These are phyloP conservation scores for Parambassis ranga DNA, from an alignment of 2,797 vertebrate genomes.

Conservation along the genomic window DNA sequence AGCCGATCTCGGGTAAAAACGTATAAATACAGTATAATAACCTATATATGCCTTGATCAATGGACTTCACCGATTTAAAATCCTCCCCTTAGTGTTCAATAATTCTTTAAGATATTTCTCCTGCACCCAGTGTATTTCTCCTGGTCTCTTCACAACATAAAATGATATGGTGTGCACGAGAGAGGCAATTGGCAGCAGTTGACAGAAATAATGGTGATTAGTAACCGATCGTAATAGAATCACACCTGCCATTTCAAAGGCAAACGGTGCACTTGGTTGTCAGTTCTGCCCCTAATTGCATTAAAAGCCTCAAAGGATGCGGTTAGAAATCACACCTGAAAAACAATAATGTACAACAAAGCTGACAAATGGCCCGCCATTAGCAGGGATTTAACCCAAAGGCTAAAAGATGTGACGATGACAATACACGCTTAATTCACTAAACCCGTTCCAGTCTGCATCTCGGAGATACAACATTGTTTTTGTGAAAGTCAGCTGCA, in stretches of 20 bases:
- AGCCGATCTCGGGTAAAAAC: no score
- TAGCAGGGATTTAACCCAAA: slow-evolving; percentile 2
- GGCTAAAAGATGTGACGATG: background rate
- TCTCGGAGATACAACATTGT: background rate
- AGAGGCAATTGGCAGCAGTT: slow-evolving; percentile 44
- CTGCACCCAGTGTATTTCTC: background rate
- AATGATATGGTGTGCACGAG: slow-evolving; percentile 13
- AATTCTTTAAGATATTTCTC: no score
- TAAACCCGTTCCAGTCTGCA: background rate
- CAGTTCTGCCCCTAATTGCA: slow-evolving; percentile 11
- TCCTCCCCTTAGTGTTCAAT: no score
- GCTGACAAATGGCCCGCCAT: slow-evolving; percentile 8
- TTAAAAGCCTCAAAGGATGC: slow-evolving; percentile 1
- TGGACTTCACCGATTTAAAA: no score
- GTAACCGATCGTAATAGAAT: background rate
- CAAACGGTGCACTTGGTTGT: slow-evolving; percentile 18
- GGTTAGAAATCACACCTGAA: slow-evolving; percentile 9
- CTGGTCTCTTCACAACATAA: background rate
- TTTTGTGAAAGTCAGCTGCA: slow-evolving; percentile 4
- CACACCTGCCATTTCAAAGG: slow-evolving; percentile 55
- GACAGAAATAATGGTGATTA: slow-evolving; percentile 27
- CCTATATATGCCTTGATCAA: no score
- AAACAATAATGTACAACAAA: slow-evolving; percentile 8
- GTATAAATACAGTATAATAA: no score
- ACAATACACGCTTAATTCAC: background rate